Base-by-base conservation (phyloP, 2,797 vertebrate genomes). In the Ctenopoma multispine region DNA sequence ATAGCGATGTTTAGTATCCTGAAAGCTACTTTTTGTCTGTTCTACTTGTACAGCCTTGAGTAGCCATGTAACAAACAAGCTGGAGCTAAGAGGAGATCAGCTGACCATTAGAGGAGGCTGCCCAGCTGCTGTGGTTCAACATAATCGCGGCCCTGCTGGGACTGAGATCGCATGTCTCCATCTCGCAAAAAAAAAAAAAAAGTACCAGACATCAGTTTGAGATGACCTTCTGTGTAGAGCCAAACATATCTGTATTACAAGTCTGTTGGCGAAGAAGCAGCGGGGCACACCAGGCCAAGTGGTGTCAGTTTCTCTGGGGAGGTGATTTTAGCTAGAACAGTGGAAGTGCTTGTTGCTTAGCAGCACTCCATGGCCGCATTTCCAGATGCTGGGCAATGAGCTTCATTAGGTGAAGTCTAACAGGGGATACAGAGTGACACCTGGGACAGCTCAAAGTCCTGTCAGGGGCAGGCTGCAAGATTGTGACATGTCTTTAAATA, bases 291-390 rank as follows among this genome's bases (percentile, higher is more conserved):
- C 44, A 23, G 80, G 89, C 82, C 85, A 82, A 89, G 80, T 82
- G 80, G 79, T 84, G 80, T 80, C 87, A 79, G 40, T 77, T 83
- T 72, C 18, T 79, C 81, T 23, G 54, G 73, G 77, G 76, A 72
- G 72, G 68, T 23, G 75, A 72, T 76, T 80, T 85, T 59, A 77
- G 76, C 20, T 77, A 78, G 81, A 68, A 65, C 59, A 64, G 56
- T 11, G 40, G 23, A 4, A 74, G 69, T 14, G 83, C 75, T 56
- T 89, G 90, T 93, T 93, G 91, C 92, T 91, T 90, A 92, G 93
- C 89, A 92, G 92, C 81, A 50, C 82, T 86, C 58, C 18, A 55
- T 54, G 72, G 70, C 73, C 40, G 40, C 77, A 82, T 85, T 79
- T 88, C 72, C 71, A 46, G 18, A 77, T 50, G 69, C 81, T 5